A percentile compares a stretch with the other conserved stretches of the same genome.
These are phyloP conservation scores for Mustelus asterias DNA, from an alignment of 2,113 vertebrate genomes.

Conservation along the genomic window DNA sequence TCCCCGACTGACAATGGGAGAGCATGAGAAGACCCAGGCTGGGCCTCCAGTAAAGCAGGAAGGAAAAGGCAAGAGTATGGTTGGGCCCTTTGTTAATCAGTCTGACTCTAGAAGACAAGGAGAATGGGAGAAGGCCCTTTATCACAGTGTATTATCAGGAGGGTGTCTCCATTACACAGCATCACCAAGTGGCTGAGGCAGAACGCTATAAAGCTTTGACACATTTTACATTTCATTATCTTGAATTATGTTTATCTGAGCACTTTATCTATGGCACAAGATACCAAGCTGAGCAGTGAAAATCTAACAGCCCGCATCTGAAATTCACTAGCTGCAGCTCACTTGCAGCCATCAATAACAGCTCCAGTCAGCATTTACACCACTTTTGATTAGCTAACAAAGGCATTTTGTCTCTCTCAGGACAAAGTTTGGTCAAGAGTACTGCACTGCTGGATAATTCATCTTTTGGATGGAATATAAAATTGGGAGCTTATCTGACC, in stretches of 20 bases:
- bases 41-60: neutral
- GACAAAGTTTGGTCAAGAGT: neutral
- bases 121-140: neutral
- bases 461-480: neutral
- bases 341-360: neutral
- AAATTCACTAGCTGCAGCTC: neutral
- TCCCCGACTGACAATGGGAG: neutral
- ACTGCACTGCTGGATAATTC: neutral
- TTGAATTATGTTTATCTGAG: neutral
- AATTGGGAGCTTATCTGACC: neutral
- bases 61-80: neutral
- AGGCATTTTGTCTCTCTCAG: neutral
- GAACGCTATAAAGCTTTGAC: neutral
- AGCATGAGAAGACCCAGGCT: neutral
- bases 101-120: neutral
- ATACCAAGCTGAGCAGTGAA: neutral
- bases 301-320: neutral
- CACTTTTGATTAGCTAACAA: too few species aligned
- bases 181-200: neutral
- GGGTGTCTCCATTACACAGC: neutral
- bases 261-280: neutral
- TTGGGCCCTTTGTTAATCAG: neutral
- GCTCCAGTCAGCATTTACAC: neutral
- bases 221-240: neutral
- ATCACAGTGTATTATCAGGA: neutral